Base-by-base conservation (phyloP, 1,140 invertebrate genomes). In the Pteromalus puparum region DNA sequence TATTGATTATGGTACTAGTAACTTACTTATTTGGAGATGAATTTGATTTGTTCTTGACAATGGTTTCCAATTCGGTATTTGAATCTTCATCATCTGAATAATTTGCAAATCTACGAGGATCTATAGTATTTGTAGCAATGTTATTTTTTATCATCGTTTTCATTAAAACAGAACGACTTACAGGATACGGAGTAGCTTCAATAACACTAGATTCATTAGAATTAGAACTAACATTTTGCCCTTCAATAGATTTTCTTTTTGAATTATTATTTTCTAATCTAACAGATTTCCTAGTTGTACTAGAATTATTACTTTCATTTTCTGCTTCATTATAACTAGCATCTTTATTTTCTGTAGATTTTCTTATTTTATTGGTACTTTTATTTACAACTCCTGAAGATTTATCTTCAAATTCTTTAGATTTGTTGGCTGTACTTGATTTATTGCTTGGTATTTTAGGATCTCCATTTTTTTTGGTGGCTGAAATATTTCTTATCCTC, bases 121-220 rank as follows among this genome's bases (percentile, higher is more conserved):
- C 38, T 79, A 85, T 18, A 86, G 81, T 42, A 26, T 84, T 48
- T 30, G 61, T 76, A 73, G 80, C 68, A 67, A 86, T 82, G 75
- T 77, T 86, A 81, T 86, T 83, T 72, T 82, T 86, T 15, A 85
- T 83, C 15, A 83, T 83, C 73, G 86, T 80, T 70, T 85, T 88
- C 30, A 81, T 68, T 15, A 86, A 65, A 68, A 85, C 28, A 24
- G 86, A 88, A 38, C 86, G 87, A 84, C 85, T 88, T 18, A 67
- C 24, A 2, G 87, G 87, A 78, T 38, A 86, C 30, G 87, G 87
- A 24, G 88, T 88, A 9, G 67, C 81, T 83, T 88, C 87, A 67
- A 88, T 76, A 42, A 87, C 53, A 73, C 84, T 87, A 34, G 83
- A 74, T 61, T 82, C 79, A 18, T 65, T 81, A 18, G 26, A 48